A percentile compares a stretch with the other conserved stretches of the same genome.
Conservation (phyloP, 2,888 invertebrate genomes). For the Diabrotica balteata region DNA sequence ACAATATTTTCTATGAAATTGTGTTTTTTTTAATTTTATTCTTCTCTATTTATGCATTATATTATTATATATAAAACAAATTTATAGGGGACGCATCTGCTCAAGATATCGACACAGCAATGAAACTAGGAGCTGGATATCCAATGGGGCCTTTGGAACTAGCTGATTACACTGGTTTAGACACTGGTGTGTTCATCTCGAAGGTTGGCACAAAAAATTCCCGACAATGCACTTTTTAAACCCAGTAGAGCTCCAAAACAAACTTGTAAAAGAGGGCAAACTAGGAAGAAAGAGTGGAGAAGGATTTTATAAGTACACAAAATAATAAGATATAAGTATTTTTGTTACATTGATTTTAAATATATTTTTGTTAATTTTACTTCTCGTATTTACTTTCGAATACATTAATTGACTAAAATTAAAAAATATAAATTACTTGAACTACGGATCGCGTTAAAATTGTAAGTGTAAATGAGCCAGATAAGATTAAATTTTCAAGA, state of each 20-base stretch:
- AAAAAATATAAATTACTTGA: too few species aligned
- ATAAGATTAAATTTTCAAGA: too few species aligned
- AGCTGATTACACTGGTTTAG: constrained; percentile 83
- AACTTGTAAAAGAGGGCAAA: constrained; percentile 78
- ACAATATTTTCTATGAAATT: not conserved
- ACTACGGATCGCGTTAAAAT: too few species aligned
- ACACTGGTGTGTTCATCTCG: constrained; percentile 79
- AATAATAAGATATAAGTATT: constrained; percentile 55
- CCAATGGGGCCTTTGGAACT: constrained; percentile 92
- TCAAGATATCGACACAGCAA: constrained; percentile 84
- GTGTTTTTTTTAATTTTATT: not conserved
- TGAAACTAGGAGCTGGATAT: constrained; percentile 90
- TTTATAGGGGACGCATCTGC: constrained; percentile 72
- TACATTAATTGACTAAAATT: too few species aligned
- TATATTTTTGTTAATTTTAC: not conserved
- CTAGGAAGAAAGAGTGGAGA: constrained; percentile 83
- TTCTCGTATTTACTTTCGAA: too few species aligned
- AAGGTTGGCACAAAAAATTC: constrained; percentile 79
- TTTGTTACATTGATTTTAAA: not conserved
- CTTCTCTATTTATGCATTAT: constrained; percentile 2
- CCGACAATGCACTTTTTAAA: constrained; percentile 73
- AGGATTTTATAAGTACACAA: constrained; percentile 80
- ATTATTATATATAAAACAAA: too few species aligned
- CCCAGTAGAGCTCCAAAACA: constrained; percentile 70
- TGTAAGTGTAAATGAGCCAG: too few species aligned